Percentiles rank a stretch among this genome's conserved stretches.
phyloP scores from a whole-genome alignment of 1,140 invertebrate genomes.

The Drosophila trapezifrons region DNA sequence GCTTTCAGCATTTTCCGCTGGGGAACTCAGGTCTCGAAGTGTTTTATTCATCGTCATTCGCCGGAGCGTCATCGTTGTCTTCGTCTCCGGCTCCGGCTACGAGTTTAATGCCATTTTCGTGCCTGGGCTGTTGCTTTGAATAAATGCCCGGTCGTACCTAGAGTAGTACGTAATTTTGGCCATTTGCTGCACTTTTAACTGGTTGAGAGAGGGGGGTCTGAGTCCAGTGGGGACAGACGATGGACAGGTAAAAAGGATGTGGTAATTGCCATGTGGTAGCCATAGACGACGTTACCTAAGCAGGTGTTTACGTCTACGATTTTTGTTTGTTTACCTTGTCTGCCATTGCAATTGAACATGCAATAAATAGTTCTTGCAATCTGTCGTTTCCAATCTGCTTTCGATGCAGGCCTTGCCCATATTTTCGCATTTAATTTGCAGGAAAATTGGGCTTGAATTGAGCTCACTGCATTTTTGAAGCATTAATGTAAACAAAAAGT shows the following conservation, averaged over 20 bases:
- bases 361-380: slow-evolving; percentile 41
- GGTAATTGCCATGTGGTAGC: slow-evolving; percentile 50
- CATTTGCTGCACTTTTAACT: slow-evolving; percentile 32
- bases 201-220: slow-evolving; percentile 18
- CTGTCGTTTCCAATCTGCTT: slow-evolving; percentile 21
- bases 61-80: slow-evolving; percentile 41
- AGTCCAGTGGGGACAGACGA: slow-evolving; percentile 3
- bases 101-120: slow-evolving; percentile 80
- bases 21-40: slow-evolving; percentile 22
- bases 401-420: slow-evolving; percentile 19
- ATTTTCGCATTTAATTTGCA: slow-evolving; percentile 28
- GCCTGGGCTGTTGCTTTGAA: slow-evolving; percentile 52
- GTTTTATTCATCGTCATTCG: slow-evolving; percentile 63
- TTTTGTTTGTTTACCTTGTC: slow-evolving; percentile 45
- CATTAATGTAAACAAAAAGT: neutral
- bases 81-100: slow-evolving; percentile 15
- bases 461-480: slow-evolving; percentile 13
- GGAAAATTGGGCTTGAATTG: neutral
- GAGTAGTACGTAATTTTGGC: slow-evolving; percentile 17
- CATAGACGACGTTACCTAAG: slow-evolving; percentile 43
- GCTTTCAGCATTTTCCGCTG: slow-evolving; percentile 42
- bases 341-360: slow-evolving; percentile 26
- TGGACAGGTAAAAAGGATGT: slow-evolving; percentile 32
- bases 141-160: slow-evolving; percentile 19
- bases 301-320: slow-evolving; percentile 50